phyloP scores from a whole-genome alignment of 2,888 invertebrate species.

The Lasioglossum figueresi region DNA sequence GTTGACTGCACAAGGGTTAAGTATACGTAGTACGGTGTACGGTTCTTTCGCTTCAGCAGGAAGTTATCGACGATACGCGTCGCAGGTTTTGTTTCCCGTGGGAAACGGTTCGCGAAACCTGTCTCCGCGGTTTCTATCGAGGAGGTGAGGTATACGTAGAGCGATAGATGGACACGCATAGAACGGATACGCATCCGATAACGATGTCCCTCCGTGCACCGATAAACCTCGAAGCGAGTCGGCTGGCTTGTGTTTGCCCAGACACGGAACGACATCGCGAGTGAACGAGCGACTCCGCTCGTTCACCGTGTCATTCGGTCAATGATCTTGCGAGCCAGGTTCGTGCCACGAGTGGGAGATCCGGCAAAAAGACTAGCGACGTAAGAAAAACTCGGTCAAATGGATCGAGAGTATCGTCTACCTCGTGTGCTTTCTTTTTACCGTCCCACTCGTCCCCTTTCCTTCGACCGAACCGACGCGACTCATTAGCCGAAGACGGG shows the following conservation, averaged over 20 bases:
- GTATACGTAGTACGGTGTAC: not conserved
- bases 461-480: slow-evolving; percentile 18
- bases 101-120: slow-evolving; percentile 1
- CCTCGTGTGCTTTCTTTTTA: slow-evolving; percentile 42
- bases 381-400: slow-evolving; percentile 66
- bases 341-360: slow-evolving; percentile 48
- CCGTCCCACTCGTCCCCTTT: slow-evolving; percentile 37
- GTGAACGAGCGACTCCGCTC: slow-evolving; percentile 32
- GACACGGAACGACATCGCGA: slow-evolving; percentile 43
- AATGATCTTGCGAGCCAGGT: slow-evolving; percentile 59
- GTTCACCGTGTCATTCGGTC: slow-evolving; percentile 65
- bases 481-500: slow-evolving; percentile 31
- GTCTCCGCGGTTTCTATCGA: not conserved
- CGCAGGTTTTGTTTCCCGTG: not conserved
- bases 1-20: too few species aligned
- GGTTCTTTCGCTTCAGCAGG: not conserved
- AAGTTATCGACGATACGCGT: not conserved
- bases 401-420: slow-evolving; percentile 58
- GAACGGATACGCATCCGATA: slow-evolving; percentile 50
- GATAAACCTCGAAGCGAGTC: slow-evolving; percentile 24
- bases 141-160: not conserved
- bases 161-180: slow-evolving; percentile 31
- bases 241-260: slow-evolving; percentile 21
- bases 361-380: slow-evolving; percentile 57
- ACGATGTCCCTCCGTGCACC: slow-evolving; percentile 41